Evolutionary conservation across 2,113 vertebrate genomes (phyloP), one percentile per base, ranked within the genome.

Genomic region (Engystomops pustulosus): DNA sequence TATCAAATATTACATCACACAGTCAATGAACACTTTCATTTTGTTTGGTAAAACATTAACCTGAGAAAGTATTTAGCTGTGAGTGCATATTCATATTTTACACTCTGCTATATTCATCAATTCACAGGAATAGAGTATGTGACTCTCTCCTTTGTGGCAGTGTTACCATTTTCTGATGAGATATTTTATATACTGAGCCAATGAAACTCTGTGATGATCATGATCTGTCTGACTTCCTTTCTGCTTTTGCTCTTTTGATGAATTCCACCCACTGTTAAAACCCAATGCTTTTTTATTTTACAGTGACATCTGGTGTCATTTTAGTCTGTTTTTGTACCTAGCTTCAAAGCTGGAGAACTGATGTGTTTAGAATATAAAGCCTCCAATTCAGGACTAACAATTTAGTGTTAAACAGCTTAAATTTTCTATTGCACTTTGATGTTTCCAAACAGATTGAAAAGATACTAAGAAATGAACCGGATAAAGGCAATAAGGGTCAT

Each of bases 271-370:
- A 55, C 62, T 44, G 62, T 79, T 78, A 77, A 38, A 78, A 65
- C n/a, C n/a, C 10, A 32, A 55, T 41, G 65, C 30, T 20, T 32
- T 51, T 78, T 84, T 53, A 53, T 69, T 79, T 76, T 41, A 65
- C 62, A 70, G 41, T 70, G 83, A 85, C 83, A 85, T 77, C 62
- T 85, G 83, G 74, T 85, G 75, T 70, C 25, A 79, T 85, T 85
- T 78, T 69, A 69, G 45, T 69, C 36, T 38, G 51, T 69, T 55
- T 78, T 60, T 70, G 83, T 70, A 79, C 75, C 76, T 85, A 69
- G 76, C 34, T 85, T 70, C 65, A 85, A 85, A 79, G 83, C 34
- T 53, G 82, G 53, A 76, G 44, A 74, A n/a, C 55, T 25, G 32
- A 72, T 47, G 20, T 34, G 58, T 60, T 74, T 60, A 7, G 81